Evolutionary conservation across 2,888 invertebrate genomes (phyloP).

Genomic region (Sphinx pinastri): DNA sequence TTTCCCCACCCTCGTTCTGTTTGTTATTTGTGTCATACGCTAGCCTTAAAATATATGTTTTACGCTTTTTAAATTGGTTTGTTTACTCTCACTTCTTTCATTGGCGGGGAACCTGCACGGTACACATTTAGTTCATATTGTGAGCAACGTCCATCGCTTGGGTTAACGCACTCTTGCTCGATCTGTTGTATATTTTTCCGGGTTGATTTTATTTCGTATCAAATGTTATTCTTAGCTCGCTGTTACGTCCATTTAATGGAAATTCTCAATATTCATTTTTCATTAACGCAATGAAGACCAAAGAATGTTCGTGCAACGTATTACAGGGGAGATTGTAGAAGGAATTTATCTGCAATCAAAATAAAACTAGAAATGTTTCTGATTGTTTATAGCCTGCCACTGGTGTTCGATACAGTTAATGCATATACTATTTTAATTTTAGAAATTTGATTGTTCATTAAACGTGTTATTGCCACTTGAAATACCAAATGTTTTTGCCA

Average conservation of each 20-base stretch:
- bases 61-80: conserved; percentile 59
- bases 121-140: conserved; percentile 64
- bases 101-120: conserved; percentile 57
- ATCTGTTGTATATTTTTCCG: conserved; percentile 54
- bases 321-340: background rate
- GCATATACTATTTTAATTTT: conserved; percentile 39
- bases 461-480: conserved; percentile 57
- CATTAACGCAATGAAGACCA: background rate
- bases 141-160: conserved; percentile 56
- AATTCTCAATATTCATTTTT: conserved; percentile 30
- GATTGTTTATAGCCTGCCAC: background rate
- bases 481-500: conserved; percentile 66
- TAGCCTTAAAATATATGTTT: conserved; percentile 49
- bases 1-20: conserved; percentile 29
- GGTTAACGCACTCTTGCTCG: conserved; percentile 69
- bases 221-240: conserved; percentile 21
- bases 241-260: conserved; percentile 33
- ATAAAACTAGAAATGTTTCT: background rate
- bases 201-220: conserved; percentile 54
- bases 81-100: conserved; percentile 65
- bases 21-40: conserved; percentile 35
- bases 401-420: conserved; percentile 12
- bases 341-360: conserved; percentile 6
- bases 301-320: background rate
- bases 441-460: conserved; percentile 48